A percentile compares a stretch with the other conserved stretches of the same genome.
Conservation (phyloP, 2,888 invertebrate genomes). For the Nemapogon koenigi region DNA sequence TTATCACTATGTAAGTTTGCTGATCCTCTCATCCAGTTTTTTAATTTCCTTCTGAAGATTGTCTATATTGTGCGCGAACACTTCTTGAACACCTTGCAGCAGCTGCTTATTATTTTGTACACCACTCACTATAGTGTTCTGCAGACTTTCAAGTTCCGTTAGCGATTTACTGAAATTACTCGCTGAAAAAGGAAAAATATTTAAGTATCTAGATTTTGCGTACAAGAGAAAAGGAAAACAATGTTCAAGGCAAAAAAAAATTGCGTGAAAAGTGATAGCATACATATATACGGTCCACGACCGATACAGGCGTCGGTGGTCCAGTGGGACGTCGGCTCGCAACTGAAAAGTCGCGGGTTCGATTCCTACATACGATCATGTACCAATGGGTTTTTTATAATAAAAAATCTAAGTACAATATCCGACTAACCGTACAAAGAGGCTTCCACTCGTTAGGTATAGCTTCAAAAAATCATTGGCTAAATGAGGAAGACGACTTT, state of each 20-base stretch:
- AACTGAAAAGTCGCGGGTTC: too few species aligned
- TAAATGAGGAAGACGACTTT: too few species aligned
- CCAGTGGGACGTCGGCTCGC: too few species aligned
- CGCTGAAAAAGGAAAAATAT: slow-evolving; percentile 58
- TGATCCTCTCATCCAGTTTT: slow-evolving; percentile 76
- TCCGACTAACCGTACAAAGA: too few species aligned
- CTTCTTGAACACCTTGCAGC: slow-evolving; percentile 80
- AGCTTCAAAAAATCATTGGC: too few species aligned
- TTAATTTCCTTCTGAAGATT: slow-evolving; percentile 78
- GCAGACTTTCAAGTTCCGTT: slow-evolving; percentile 79
- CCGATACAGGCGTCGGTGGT: too few species aligned
- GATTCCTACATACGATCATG: too few species aligned
- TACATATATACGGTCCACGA: too few species aligned
- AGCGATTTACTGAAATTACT: slow-evolving; percentile 87
- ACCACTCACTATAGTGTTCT: slow-evolving; percentile 72
- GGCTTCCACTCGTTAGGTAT: too few species aligned
- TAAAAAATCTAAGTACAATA: too few species aligned
- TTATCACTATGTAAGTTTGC: slow-evolving; percentile 62
- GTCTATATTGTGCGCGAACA: slow-evolving; percentile 80
- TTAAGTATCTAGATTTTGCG: background rate
- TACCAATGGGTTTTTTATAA: too few species aligned
- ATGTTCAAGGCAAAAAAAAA: slow-evolving; percentile 10
- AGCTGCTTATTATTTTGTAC: slow-evolving; percentile 81
- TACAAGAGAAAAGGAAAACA: slow-evolving; percentile 2
- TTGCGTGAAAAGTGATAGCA: too few species aligned